A percentile compares a stretch with the other conserved stretches of the same genome.
Conservation (phyloP, 2,888 invertebrate genomes). For the Lasiommata megera region DNA sequence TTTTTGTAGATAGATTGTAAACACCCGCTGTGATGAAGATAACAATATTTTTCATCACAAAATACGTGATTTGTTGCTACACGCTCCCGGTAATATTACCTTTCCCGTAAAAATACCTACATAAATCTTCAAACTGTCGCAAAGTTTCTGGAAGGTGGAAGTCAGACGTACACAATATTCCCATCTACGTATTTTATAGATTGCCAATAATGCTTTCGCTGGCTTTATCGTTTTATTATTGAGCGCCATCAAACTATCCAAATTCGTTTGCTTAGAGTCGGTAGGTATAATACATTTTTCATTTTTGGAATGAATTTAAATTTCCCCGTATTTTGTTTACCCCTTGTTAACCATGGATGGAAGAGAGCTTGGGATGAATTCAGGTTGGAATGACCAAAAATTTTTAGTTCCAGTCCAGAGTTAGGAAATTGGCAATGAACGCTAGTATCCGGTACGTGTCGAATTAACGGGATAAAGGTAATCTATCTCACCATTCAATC, state of each 20-base stretch:
- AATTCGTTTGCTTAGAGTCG: not conserved
- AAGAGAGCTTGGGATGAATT: no score
- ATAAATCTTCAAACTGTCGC: slow-evolving; percentile 38
- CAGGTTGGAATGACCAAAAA: no score
- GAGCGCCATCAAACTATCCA: not conserved
- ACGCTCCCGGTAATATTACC: slow-evolving; percentile 28
- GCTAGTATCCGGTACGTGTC: no score
- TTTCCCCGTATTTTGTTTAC: no score
- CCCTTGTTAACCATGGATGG: no score
- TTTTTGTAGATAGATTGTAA: not conserved
- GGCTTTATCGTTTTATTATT: not conserved
- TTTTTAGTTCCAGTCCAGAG: no score
- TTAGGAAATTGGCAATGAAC: no score
- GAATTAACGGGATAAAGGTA: no score
- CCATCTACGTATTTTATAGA: slow-evolving; percentile 10
- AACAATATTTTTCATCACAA: slow-evolving; percentile 18
- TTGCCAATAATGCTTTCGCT: slow-evolving; percentile 6
- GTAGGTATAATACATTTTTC: no score
- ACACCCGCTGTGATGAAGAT: slow-evolving; percentile 8
- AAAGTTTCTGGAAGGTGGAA: slow-evolving; percentile 30
- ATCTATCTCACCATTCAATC: no score
- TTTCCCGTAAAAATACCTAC: slow-evolving; percentile 36
- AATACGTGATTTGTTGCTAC: slow-evolving; percentile 26
- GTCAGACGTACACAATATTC: slow-evolving; percentile 30
- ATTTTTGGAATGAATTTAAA: no score